Evolutionary conservation across 2,888 invertebrate genomes (phyloP).

Genomic region (Caenorhabditis angaria): DNA sequence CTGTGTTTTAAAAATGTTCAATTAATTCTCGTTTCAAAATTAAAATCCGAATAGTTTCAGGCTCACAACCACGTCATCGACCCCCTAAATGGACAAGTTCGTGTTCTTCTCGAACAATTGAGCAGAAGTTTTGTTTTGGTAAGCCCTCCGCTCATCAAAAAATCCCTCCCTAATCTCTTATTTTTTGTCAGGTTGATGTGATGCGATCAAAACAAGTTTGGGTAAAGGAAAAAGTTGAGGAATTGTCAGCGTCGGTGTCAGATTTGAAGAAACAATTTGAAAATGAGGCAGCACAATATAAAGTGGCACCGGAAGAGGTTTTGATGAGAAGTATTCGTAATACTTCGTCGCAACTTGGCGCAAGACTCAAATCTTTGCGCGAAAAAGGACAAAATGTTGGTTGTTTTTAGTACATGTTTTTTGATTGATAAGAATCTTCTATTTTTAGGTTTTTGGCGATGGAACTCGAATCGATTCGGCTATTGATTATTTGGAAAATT

Average conservation of each 20-base stretch:
- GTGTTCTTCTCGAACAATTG: constrained; percentile 44
- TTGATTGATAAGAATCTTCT: not conserved
- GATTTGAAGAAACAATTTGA: constrained; percentile 47
- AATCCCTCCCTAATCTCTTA: not conserved
- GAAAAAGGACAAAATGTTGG: constrained; percentile 42
- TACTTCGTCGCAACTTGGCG: constrained; percentile 29
- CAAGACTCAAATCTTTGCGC: constrained; percentile 32
- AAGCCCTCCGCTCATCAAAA: constrained; percentile 7
- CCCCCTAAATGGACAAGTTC: constrained; percentile 44
- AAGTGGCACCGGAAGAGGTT: constrained; percentile 46
- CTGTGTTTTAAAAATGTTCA: no score
- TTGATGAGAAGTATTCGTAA: constrained; percentile 48
- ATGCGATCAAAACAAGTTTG: constrained; percentile 46
- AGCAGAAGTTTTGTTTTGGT: constrained; percentile 48
- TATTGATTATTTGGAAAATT: constrained; percentile 43
- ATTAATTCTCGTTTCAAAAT: no score
- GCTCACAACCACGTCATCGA: constrained; percentile 54
- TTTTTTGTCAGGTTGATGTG: constrained; percentile 40
- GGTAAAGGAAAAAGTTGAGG: constrained; percentile 45
- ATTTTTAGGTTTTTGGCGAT: constrained; percentile 47
- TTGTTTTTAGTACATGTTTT: constrained; percentile 12
- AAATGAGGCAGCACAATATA: constrained; percentile 43
- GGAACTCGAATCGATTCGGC: constrained; percentile 41
- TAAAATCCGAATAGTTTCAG: constrained; percentile 24
- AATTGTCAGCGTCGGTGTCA: constrained; percentile 41